Evolutionary conservation across 2,113 vertebrate genomes (phyloP), one percentile per base, ranked within the genome.

Genomic region (Chinchilla lanigera): DNA sequence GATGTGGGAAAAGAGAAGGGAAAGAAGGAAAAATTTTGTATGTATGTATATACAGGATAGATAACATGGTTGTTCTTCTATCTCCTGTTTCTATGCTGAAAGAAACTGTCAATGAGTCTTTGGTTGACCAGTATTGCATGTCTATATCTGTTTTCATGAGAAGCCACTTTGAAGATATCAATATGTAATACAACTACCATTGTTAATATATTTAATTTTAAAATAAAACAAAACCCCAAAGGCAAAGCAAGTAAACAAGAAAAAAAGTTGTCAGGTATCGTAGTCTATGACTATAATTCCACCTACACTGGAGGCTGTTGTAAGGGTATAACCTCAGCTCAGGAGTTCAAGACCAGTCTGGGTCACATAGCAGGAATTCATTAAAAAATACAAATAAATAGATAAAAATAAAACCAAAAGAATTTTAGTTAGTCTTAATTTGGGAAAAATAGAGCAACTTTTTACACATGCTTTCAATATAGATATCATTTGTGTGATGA

Each of bases 381-480:
- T 17, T 73, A 67, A 82, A 81, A 82, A 77, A 28, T 3, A 33
- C 20, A 71, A 84, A 94, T 44, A 58, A 69, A n/a, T 41, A 89
- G 4, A 94, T 35, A 1, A 28, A 63, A 26, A 38, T 24, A 28
- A 52, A 93, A 63, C 16, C 44, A 91, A 96, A 28, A 58, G 61
- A 83, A 61, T 52, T 50, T 95, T 73, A n/a, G 4, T 95, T 87
- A n/a, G 80, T 86, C 17, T 94, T 89, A 86, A 69, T 90, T 73
- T 52, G 5, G 3, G 30, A 69, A 93, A 19, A 7, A 86, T 92
- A 73, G 26, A 77, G 8, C 13, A 88, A 50, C 7, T 54, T 56
- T 24, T 13, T 1, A 54, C 7, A 10, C 0, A 78, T 24, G 33
- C 30, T 58, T 82, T 69, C 41, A 30, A 44, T 50, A 41, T 44